Base-by-base conservation (phyloP, 2,888 invertebrate genomes). In the Euproctis similis region DNA sequence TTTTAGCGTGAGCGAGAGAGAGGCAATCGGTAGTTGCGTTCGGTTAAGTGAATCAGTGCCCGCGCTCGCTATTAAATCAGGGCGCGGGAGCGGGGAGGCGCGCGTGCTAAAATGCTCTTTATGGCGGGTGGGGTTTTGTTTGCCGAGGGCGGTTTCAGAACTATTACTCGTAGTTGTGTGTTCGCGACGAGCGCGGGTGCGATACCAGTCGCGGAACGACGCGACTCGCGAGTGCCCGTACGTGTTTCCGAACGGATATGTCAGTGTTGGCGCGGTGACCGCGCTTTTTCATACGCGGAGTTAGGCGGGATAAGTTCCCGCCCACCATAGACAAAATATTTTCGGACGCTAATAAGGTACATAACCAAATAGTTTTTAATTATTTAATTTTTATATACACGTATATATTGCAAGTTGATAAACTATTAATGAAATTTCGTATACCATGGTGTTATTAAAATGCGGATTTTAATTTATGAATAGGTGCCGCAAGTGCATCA, bases 281-380 rank as follows among this genome's bases (percentile, higher is more conserved):
- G 76, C 75, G 71, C 66, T 60, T 52, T 55, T 46, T 72, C 48
- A 42, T 53, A 59, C 70, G 65, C 62, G 66, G 59, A 59, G 66
- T 72, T 67, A 56, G 78, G 82, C 77, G 81, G 84, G 82, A 80
- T 74, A 76, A 68, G 49, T 73, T 75, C 84, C 84, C 81, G 85
- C 82, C 80, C 64, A 65, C 60, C 45, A 58, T 63, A 34, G 59
- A 52, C 85, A 85, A 80, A 68, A 85, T 85, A 85, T 85, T 85
- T 78, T 85, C 85, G 66, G 85, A 85, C 84, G 85, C 85, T 65
- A 85, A 85, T 66, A 85, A 85, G 85, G 85, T 85, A 77, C 66
- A 14, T 6, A 14, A 4, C 6, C 4, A 14, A 4, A 24, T 30
- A 26, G 14, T 13, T 19, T 11, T 24, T 23, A 10, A 8, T 12